A percentile compares a stretch with the other conserved stretches of the same genome.
These are phyloP conservation scores for Actenoides lindsayi DNA, from an alignment of 2,113 vertebrate species.

Conservation along the genomic window DNA sequence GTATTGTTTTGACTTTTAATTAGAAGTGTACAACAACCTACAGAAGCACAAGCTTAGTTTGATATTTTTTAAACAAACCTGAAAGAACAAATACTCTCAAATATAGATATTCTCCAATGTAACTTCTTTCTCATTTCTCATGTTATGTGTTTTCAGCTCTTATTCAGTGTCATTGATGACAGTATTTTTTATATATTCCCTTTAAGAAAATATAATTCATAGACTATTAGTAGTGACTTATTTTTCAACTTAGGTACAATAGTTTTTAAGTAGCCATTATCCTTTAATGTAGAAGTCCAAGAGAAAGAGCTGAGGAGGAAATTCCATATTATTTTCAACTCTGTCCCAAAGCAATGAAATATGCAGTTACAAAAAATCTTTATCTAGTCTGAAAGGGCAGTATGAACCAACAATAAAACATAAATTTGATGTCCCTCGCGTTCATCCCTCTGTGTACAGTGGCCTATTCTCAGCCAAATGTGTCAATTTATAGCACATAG, in stretches of 20 bases:
- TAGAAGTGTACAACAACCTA: background rate
- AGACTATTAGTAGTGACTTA: background rate
- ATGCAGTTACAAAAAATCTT: background rate
- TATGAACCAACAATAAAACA: background rate
- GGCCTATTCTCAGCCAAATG: background rate
- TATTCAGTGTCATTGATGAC: background rate
- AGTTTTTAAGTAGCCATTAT: background rate
- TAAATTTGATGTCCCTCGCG: background rate
- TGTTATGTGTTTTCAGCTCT: background rate
- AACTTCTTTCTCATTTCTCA: background rate
- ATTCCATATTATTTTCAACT: background rate
- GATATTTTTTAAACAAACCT: background rate
- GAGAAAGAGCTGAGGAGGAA: background rate
- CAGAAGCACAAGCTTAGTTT: background rate
- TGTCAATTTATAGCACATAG: background rate
- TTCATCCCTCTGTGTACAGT: background rate
- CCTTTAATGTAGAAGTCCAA: background rate
- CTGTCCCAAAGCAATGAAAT: background rate
- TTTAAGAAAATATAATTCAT: background rate
- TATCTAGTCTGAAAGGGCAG: background rate
- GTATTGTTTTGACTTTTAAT: background rate
- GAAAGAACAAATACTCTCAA: background rate
- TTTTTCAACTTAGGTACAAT: background rate
- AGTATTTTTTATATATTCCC: background rate
- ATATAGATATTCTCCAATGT: background rate